phyloP scores from a whole-genome alignment of 2,888 invertebrate species.

The Perizoma affinitatum region DNA sequence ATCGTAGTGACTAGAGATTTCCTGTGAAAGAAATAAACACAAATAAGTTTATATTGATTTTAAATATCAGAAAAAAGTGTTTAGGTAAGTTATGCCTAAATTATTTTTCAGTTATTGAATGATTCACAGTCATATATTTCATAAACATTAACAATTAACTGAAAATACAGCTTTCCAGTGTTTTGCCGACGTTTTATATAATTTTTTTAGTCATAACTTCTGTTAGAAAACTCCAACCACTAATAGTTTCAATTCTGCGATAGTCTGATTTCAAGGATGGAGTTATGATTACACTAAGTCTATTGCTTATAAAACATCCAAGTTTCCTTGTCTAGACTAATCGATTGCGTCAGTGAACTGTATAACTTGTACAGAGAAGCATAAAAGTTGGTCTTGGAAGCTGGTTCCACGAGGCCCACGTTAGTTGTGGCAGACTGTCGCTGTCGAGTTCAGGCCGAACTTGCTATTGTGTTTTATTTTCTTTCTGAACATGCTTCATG shows the following conservation, averaged over 20 bases:
- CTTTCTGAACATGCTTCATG: constrained; percentile 47
- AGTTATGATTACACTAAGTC: not conserved
- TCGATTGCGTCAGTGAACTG: constrained; percentile 40
- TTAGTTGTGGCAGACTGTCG: constrained; percentile 52
- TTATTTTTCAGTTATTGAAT: no score
- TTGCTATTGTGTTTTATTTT: constrained; percentile 59
- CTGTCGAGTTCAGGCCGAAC: constrained; percentile 73
- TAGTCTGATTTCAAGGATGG: not conserved
- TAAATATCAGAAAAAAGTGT: not conserved
- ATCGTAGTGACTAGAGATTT: constrained; percentile 35
- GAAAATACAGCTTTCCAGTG: no score
- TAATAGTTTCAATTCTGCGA: no score
- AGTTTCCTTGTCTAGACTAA: constrained; percentile 33
- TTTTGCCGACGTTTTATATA: no score
- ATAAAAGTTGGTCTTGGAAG: constrained; percentile 46
- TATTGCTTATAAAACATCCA: constrained; percentile 9
- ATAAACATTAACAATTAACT: no score
- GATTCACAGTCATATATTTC: no score
- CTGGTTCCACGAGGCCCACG: constrained; percentile 30
- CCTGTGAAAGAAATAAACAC: constrained; percentile 8
- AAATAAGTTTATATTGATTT: not conserved
- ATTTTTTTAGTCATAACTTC: no score
- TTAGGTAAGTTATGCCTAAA: no score
- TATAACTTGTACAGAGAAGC: constrained; percentile 42
- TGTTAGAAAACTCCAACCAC: no score